Evolutionary conservation across 2,888 invertebrate genomes (phyloP).

Genomic region (Iselma pallidipennis): DNA sequence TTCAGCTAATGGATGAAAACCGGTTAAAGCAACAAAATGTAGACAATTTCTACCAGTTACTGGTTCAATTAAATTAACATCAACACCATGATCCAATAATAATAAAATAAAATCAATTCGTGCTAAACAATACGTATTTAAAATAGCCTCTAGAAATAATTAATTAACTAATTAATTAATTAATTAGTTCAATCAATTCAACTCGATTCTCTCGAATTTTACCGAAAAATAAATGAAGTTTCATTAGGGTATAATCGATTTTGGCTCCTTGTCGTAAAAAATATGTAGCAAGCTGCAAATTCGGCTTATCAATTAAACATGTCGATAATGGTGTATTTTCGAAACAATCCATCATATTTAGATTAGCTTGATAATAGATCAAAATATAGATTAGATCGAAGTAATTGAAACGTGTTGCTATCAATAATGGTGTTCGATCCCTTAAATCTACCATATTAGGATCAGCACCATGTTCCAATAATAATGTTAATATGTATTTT

Average conservation of each 20-base stretch:
- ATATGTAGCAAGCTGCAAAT: conserved; percentile 27
- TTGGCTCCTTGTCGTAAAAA: conserved; percentile 35
- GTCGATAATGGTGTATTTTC: conserved; percentile 37
- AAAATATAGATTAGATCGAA: conserved; percentile 28
- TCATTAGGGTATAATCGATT: neutral
- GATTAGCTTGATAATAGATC: conserved; percentile 27
- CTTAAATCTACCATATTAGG: conserved; percentile 27
- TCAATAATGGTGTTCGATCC: conserved; percentile 33
- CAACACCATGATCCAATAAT: conserved; percentile 19
- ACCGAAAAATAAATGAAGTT: conserved; percentile 16
- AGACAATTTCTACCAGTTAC: conserved; percentile 22
- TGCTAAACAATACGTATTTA: conserved; percentile 4
- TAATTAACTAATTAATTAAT: too few species aligned
- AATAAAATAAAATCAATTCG: conserved; percentile 15
- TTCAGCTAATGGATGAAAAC: conserved; percentile 22
- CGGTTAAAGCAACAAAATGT: conserved; percentile 23
- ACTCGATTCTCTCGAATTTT: neutral
- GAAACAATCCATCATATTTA: conserved; percentile 35
- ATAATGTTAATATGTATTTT: neutral
- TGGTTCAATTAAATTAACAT: conserved; percentile 18
- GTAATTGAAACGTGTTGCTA: conserved; percentile 25
- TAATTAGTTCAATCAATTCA: neutral
- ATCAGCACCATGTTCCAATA: conserved; percentile 33
- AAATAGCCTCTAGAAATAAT: conserved; percentile 23
- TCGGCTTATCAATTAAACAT: conserved; percentile 29